Percentiles rank a stretch among this genome's conserved stretches.
These are phyloP conservation scores for Nymphalis c-album DNA, from an alignment of 2,888 invertebrate species.

Conservation along the genomic window DNA sequence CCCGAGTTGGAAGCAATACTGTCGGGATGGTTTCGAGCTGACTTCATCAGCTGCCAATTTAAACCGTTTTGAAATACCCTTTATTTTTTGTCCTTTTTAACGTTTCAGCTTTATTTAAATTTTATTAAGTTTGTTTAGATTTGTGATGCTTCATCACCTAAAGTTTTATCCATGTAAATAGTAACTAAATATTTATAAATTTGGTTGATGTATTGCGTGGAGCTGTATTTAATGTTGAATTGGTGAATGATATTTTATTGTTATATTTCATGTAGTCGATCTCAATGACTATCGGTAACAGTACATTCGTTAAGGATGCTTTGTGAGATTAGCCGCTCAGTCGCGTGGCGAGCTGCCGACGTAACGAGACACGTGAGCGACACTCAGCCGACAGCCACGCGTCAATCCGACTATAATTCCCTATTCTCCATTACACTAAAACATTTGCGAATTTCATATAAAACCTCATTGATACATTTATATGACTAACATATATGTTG, in stretches of 20 bases:
- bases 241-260: background rate
- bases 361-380: conserved; percentile 73
- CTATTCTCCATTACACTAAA: conserved; percentile 32
- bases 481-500: background rate
- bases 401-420: conserved; percentile 45
- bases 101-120: conserved; percentile 2
- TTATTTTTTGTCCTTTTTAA: conserved; percentile 8
- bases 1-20: conserved; percentile 25
- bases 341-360: conserved; percentile 61
- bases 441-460: conserved; percentile 11
- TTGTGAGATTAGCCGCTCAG: conserved; percentile 45
- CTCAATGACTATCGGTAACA: conserved; percentile 8
- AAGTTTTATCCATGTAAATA: background rate
- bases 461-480: background rate
- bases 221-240: background rate
- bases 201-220: background rate
- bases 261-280: background rate
- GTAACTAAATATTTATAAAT: background rate
- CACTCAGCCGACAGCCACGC: conserved; percentile 68
- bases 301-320: conserved; percentile 24
- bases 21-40: conserved; percentile 26
- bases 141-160: background rate
- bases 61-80: conserved; percentile 16
- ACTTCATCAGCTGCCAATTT: conserved; percentile 30
- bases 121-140: conserved; percentile 13